These are phyloP conservation scores for Hemiprocne comata DNA, from an alignment of 2,113 vertebrate genomes.

Conservation along the genomic window DNA sequence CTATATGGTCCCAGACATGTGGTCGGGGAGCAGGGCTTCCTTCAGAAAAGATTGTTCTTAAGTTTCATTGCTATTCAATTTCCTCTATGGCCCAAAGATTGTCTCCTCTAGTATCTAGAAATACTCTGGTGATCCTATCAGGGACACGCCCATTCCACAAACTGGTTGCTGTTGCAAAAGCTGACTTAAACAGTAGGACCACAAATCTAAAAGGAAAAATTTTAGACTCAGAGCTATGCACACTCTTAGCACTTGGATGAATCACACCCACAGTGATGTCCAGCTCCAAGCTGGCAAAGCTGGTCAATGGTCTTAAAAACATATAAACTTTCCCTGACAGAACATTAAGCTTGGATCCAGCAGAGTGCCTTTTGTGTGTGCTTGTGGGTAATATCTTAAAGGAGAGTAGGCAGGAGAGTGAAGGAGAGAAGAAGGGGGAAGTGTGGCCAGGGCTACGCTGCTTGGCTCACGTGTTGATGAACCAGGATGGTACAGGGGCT, in stretches of 20 bases:
- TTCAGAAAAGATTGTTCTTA: not conserved
- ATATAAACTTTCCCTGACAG: not conserved
- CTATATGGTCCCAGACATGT: not conserved
- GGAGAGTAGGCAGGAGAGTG: not conserved
- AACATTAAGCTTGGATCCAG: not conserved
- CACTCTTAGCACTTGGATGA: not conserved
- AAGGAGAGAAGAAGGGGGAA: not conserved
- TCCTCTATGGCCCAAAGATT: not conserved
- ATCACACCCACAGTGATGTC: not conserved
- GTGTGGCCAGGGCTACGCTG: not conserved
- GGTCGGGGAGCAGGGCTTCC: not conserved
- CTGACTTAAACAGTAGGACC: not conserved
- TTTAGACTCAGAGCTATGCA: not conserved
- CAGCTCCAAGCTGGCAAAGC: not conserved
- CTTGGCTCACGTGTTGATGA: not conserved
- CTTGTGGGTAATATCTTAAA: not conserved
- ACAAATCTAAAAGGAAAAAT: not conserved
- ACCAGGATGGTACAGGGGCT: not conserved
- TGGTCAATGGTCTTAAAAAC: not conserved
- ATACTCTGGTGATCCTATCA: not conserved
- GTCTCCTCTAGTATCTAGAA: not conserved
- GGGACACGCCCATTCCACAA: not conserved
- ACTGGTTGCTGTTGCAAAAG: not conserved
- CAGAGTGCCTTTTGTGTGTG: not conserved
- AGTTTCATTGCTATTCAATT: not conserved